phyloP scores from a whole-genome alignment of 92 coral and sea anemone genomes.

The Zoanthus sociatus region DNA sequence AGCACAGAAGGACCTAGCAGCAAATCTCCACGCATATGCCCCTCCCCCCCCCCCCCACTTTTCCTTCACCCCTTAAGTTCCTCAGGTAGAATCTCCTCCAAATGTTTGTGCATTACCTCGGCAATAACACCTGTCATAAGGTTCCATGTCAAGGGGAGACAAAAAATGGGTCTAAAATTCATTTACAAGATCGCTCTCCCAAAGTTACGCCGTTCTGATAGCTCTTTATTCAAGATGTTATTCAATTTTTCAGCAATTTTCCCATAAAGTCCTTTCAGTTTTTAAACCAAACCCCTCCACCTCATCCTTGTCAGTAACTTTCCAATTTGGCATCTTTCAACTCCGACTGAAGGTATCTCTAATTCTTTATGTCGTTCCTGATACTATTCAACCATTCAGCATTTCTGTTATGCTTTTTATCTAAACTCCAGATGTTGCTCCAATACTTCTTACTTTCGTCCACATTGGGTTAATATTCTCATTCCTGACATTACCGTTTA shows the following conservation, averaged over 20 bases:
- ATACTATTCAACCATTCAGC: neutral
- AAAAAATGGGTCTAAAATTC: neutral
- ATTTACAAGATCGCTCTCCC: neutral
- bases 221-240: neutral
- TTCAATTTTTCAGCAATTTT: neutral
- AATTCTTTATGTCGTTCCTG: neutral
- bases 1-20: no score
- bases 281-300: neutral
- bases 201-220: neutral
- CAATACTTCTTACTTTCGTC: constrained; percentile 36
- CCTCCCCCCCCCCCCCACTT: constrained; percentile 33
- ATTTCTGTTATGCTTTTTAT: neutral
- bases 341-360: neutral
- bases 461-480: neutral
- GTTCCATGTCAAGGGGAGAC: neutral
- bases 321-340: neutral
- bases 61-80: neutral
- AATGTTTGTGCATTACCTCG: neutral
- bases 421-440: constrained; percentile 36
- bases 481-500: neutral
- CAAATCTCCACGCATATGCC: neutral
- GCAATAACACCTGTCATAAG: neutral
- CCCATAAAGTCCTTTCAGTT: neutral
- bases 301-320: neutral
- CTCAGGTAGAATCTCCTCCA: neutral